phyloP scores from a whole-genome alignment of 2,888 invertebrate genomes.

The Leptogaster cylindrica region DNA sequence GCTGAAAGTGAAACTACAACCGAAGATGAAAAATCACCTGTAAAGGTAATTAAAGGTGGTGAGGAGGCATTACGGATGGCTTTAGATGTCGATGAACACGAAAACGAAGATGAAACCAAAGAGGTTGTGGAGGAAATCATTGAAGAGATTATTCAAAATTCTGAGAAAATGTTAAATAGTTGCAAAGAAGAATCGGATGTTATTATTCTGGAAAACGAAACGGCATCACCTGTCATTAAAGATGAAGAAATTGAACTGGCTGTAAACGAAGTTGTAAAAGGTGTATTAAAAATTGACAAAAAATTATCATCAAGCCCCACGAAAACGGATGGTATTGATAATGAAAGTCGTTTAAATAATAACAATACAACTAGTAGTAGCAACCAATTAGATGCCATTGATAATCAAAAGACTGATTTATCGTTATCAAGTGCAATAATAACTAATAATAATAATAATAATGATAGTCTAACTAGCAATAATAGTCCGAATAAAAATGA shows the following conservation, averaged over 20 bases:
- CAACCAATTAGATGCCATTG: constrained; percentile 51
- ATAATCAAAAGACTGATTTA: constrained; percentile 61
- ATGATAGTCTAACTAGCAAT: constrained; percentile 46
- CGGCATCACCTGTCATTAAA: constrained; percentile 62
- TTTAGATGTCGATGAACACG: constrained; percentile 57
- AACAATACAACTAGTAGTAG: constrained; percentile 45
- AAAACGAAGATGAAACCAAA: constrained; percentile 62
- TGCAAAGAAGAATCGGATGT: constrained; percentile 59
- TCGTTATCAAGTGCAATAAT: constrained; percentile 54
- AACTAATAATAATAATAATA: constrained; percentile 48
- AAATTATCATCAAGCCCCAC: constrained; percentile 49
- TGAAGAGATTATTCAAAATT: constrained; percentile 63
- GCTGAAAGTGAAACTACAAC: constrained; percentile 42
- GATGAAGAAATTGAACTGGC: constrained; percentile 66
- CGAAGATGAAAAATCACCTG: constrained; percentile 43
- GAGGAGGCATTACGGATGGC: constrained; percentile 48
- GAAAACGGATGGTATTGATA: constrained; percentile 52
- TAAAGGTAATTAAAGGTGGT: constrained; percentile 49
- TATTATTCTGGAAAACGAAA: constrained; percentile 47
- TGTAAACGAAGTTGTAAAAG: constrained; percentile 64
- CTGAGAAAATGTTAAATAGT: constrained; percentile 64
- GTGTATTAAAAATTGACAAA: constrained; percentile 62
- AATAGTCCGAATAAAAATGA: constrained; percentile 38
- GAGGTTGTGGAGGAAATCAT: constrained; percentile 65
- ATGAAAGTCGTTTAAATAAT: constrained; percentile 49